Percentiles rank a stretch among this genome's conserved stretches.
Conservation (phyloP, 2,888 invertebrate species). For the Bombyx huttoni region DNA sequence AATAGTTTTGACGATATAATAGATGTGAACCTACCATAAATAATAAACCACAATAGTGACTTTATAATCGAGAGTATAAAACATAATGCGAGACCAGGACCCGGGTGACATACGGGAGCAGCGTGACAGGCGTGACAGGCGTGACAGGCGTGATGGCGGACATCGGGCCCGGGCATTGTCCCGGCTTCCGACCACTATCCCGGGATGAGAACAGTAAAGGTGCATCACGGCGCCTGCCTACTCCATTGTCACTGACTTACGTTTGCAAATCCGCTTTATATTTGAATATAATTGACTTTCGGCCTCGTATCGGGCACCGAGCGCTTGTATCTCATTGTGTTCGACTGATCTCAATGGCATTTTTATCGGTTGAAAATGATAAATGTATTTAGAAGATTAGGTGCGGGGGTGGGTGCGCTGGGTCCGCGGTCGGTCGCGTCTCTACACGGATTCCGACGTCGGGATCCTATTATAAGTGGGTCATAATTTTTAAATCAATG, state of each 20-base stretch:
- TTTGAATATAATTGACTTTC: conserved; percentile 73
- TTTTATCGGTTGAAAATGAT: conserved; percentile 68
- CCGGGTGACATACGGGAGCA: conserved; percentile 14
- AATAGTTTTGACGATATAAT: not conserved
- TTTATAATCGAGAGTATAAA: conserved; percentile 38
- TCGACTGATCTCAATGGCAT: conserved; percentile 62
- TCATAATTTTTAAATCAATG: not conserved
- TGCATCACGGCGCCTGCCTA: conserved; percentile 45
- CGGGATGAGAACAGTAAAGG: not conserved
- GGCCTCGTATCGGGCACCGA: conserved; percentile 58
- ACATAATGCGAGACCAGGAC: conserved; percentile 21
- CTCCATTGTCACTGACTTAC: conserved; percentile 62
- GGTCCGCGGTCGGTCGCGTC: conserved; percentile 1
- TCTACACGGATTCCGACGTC: not conserved
- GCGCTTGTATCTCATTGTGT: conserved; percentile 58
- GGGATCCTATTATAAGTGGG: not conserved
- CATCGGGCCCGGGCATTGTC: conserved; percentile 16
- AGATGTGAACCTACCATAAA: not conserved
- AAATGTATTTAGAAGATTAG: conserved; percentile 68
- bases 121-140: conserved; percentile 9
- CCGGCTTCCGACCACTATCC: conserved; percentile 25
- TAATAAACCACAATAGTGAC: conserved; percentile 23
- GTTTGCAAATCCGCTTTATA: conserved; percentile 72
- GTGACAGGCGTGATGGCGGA: conserved; percentile 27
- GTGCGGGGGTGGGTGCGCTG: conserved; percentile 39